phyloP scores from a whole-genome alignment of 2,797 vertebrate species.

The Mus caroli region DNA sequence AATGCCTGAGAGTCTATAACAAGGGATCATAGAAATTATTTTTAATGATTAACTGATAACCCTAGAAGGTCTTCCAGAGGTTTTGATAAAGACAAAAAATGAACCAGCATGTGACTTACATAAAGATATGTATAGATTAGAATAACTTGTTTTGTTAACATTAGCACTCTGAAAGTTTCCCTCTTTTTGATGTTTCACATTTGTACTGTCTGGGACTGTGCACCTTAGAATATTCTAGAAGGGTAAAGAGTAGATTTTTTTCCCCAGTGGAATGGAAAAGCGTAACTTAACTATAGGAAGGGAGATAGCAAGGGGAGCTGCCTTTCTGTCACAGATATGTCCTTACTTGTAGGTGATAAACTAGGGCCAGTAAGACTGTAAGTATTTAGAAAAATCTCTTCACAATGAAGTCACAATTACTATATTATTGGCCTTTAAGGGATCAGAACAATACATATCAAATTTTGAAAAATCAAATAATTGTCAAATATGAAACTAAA shows the following conservation, averaged over 20 bases:
- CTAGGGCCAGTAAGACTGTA: neutral
- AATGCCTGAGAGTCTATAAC: neutral
- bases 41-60: conserved; percentile 55
- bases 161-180: neutral
- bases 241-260: neutral
- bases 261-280: neutral
- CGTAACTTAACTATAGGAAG: neutral
- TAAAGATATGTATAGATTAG: conserved; percentile 8
- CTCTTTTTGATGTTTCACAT: conserved; percentile 37
- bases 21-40: conserved; percentile 46
- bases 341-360: neutral
- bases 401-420: conserved; percentile 41
- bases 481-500: neutral
- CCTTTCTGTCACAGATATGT: conserved; percentile 11
- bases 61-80: neutral
- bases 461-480: neutral
- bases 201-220: conserved; percentile 8
- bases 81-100: conserved; percentile 61
- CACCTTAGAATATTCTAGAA: conserved; percentile 49
- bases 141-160: conserved; percentile 12
- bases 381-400: conserved; percentile 51
- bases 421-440: neutral
- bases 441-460: neutral
- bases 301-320: neutral
- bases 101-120: neutral